phyloP scores from a whole-genome alignment of 2,113 vertebrate species.

The Sinocyclocheilus anophthalmus region DNA sequence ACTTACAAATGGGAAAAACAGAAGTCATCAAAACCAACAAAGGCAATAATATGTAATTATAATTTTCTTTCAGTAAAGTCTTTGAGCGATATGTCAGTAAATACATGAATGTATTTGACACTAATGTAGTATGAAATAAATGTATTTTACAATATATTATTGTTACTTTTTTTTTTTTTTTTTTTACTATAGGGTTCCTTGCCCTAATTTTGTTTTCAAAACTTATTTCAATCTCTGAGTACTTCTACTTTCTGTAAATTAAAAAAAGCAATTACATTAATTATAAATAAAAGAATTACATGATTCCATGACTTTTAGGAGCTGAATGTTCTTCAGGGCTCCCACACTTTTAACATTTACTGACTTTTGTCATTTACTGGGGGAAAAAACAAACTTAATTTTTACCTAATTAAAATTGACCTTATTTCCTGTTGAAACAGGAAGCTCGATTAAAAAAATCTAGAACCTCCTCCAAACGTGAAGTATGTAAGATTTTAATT shows the following conservation, averaged over 20 bases:
- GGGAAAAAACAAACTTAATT: neutral
- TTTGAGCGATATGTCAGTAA: too few relatives aligned
- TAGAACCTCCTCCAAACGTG: neutral
- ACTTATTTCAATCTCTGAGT: neutral
- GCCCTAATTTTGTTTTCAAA: neutral
- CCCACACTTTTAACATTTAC: neutral
- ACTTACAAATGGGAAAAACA: too few relatives aligned
- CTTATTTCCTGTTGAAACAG: neutral
- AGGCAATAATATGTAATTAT: too few relatives aligned
- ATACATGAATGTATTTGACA: too few relatives aligned
- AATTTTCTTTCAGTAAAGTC: too few relatives aligned
- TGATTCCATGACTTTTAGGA: too few relatives aligned
- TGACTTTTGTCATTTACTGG: neutral
- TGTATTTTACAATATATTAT: too few relatives aligned
- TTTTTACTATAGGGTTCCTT: neutral
- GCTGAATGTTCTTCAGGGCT: too few relatives aligned
- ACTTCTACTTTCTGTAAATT: neutral
- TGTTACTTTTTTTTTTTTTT: too few relatives aligned
- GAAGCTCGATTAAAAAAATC: neutral
- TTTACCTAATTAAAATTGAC: neutral
- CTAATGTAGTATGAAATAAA: too few relatives aligned
- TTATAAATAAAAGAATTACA: too few relatives aligned
- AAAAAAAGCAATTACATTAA: neutral
- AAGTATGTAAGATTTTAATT: neutral
- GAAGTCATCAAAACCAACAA: too few relatives aligned